Evolutionary conservation across 2,888 invertebrate species (phyloP).

Genomic region (Drosophila nigritarsus): DNA sequence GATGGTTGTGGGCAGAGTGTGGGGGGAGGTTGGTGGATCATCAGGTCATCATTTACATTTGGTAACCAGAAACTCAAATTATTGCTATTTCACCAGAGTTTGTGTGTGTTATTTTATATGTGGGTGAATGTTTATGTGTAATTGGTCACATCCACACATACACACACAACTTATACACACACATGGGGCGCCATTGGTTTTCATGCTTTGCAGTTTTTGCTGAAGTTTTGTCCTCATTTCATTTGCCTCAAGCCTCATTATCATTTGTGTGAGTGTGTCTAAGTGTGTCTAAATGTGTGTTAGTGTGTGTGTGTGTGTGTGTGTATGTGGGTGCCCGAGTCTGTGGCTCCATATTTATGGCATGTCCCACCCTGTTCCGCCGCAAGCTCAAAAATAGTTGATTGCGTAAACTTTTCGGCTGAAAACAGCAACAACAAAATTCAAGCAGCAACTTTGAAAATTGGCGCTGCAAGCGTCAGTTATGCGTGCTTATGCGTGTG

Average conservation of each 20-base stretch:
- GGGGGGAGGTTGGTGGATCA: not conserved
- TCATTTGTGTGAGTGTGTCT: constrained; percentile 11
- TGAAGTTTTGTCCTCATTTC: constrained; percentile 68
- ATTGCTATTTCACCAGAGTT: constrained; percentile 34
- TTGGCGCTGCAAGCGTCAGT: constrained; percentile 30
- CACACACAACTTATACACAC: constrained; percentile 4
- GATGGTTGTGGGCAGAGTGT: too few species aligned
- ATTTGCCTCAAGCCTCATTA: constrained; percentile 40
- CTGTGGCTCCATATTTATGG: constrained; percentile 47
- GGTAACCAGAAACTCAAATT: constrained; percentile 55
- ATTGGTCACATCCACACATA: constrained; percentile 23
- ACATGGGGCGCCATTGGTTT: constrained; percentile 61
- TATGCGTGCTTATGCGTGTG: constrained; percentile 10
- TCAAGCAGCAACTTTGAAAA: constrained; percentile 43
- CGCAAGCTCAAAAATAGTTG: constrained; percentile 49
- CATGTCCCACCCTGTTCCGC: not conserved
- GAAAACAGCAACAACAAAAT: constrained; percentile 54
- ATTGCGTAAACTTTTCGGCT: constrained; percentile 72
- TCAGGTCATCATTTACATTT: constrained; percentile 57
- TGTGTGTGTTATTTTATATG: constrained; percentile 6
- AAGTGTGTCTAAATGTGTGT: constrained; percentile 2
- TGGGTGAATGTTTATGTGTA: constrained; percentile 31
- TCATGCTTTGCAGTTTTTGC: constrained; percentile 58
- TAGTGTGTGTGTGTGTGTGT: constrained; percentile 5
- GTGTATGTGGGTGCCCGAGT: constrained; percentile 17